Conservation (phyloP, 2,888 invertebrate species). For the Tetramorium bicarinatum region DNA sequence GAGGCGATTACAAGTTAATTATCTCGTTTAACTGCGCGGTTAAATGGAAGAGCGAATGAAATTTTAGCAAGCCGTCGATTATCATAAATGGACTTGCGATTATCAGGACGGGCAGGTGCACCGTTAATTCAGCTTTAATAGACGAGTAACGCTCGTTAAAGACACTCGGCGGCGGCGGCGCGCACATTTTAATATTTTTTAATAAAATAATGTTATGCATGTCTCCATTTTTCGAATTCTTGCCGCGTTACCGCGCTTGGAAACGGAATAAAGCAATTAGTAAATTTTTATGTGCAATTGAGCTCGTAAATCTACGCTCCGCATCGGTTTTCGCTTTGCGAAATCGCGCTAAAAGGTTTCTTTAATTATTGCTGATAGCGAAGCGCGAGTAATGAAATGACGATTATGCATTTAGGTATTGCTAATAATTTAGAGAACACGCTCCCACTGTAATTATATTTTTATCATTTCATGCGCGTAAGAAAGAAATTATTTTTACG, state of each 20-base stretch:
- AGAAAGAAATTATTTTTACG: neutral
- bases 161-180: constrained; percentile 23
- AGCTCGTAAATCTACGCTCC: constrained; percentile 17
- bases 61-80: constrained; percentile 57
- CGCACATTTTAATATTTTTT: constrained; percentile 40
- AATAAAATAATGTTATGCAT: constrained; percentile 37
- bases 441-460: constrained; percentile 16
- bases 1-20: constrained; percentile 56
- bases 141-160: constrained; percentile 46
- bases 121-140: constrained; percentile 53
- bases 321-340: constrained; percentile 22
- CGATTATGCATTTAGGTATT: constrained; percentile 30
- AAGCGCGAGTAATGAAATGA: constrained; percentile 26
- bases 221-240: constrained; percentile 68
- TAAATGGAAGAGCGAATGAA: constrained; percentile 56
- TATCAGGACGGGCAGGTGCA: constrained; percentile 48
- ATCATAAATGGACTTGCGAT: constrained; percentile 58
- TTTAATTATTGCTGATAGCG: constrained; percentile 48
- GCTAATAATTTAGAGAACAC: constrained; percentile 30
- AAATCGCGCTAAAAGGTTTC: constrained; percentile 43
- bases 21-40: constrained; percentile 55
- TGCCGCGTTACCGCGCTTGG: constrained; percentile 55
- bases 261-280: constrained; percentile 50
- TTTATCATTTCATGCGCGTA: constrained; percentile 4
- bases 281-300: constrained; percentile 52